Evolutionary conservation across 1,140 invertebrate genomes (phyloP).

Genomic region (Trypoxylus dichotomus): DNA sequence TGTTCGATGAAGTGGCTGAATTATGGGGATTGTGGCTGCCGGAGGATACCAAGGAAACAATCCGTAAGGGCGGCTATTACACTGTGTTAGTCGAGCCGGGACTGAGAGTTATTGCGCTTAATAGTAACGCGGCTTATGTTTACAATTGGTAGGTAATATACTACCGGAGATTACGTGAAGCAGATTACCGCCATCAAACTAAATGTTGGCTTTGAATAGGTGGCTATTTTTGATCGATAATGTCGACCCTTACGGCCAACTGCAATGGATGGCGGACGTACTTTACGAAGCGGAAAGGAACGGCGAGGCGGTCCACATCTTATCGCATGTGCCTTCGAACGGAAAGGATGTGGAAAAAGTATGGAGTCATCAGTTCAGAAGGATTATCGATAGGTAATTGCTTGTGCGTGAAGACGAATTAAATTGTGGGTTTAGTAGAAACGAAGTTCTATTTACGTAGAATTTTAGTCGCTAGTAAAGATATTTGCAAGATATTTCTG

Average conservation of each 20-base stretch:
- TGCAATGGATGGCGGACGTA: conserved; percentile 73
- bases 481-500: too few relatives aligned
- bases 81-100: conserved; percentile 63
- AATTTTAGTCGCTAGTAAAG: too few relatives aligned
- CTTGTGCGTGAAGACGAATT: neutral
- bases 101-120: conserved; percentile 70
- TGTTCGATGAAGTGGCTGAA: conserved; percentile 66
- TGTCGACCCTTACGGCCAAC: conserved; percentile 64
- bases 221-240: conserved; percentile 63
- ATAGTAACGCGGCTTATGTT: conserved; percentile 71
- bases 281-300: conserved; percentile 69
- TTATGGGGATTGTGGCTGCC: conserved; percentile 69
- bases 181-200: conserved; percentile 26
- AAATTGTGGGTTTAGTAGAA: too few relatives aligned
- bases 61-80: conserved; percentile 69
- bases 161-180: neutral
- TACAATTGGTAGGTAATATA: conserved; percentile 55
- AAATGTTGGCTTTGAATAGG: conserved; percentile 45
- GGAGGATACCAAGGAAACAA: conserved; percentile 60
- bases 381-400: conserved; percentile 57
- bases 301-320: conserved; percentile 76
- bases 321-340: conserved; percentile 81
- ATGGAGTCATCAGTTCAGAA: conserved; percentile 68
- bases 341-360: conserved; percentile 61
- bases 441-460: too few relatives aligned